Base-by-base conservation (phyloP, 1,140 invertebrate genomes). In the Cheumatopsyche charites region DNA sequence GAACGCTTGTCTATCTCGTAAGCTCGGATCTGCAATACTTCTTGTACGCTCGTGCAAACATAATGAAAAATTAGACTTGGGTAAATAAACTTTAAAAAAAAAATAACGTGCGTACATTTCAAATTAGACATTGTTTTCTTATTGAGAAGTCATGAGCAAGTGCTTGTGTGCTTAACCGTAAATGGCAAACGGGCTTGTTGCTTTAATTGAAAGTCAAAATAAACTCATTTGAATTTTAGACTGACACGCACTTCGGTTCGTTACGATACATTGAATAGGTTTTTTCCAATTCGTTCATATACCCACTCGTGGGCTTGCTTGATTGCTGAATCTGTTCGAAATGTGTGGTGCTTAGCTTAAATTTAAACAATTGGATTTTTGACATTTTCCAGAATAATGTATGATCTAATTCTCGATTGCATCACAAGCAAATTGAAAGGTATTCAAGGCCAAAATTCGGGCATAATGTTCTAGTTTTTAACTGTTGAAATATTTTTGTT, bases 141-240 rank as follows among this genome's bases (percentile, higher is more conserved):
- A 52, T 52, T 17, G 47, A 17, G 47, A 17, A 52, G 47, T 52
- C 47, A 52, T 52, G 15, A 19, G 19, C 47, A 1, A 17, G 19
- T 17, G 3, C 29, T n/a, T 36, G 19, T 52, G n/a, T 52, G 47
- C 15, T 52, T 52, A 52, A 52, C 47, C 47, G 47, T 52, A 52
- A 52, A 52, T 52, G 47, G 47, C 47, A 19, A 52, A 52, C 47
- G 47, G 47, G 47, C 47, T 15, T 17, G 47, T 52, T 7, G 47
- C 47, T 52, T 52, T 52, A 52, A 52, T 52, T 52, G 19, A 52
- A 52, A 52, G 47, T 52, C 47, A 52, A 52, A 52, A 52, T 17
- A 52, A 17, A 52, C 47, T 52, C 47, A 52, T 52, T 52, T 52
- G 15, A 15, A 52, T 52, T 52, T 52, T 19, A 52, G 47, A 17